Evolutionary conservation across 2,888 invertebrate genomes (phyloP).

Genomic region (Nymphalis polychloros): DNA sequence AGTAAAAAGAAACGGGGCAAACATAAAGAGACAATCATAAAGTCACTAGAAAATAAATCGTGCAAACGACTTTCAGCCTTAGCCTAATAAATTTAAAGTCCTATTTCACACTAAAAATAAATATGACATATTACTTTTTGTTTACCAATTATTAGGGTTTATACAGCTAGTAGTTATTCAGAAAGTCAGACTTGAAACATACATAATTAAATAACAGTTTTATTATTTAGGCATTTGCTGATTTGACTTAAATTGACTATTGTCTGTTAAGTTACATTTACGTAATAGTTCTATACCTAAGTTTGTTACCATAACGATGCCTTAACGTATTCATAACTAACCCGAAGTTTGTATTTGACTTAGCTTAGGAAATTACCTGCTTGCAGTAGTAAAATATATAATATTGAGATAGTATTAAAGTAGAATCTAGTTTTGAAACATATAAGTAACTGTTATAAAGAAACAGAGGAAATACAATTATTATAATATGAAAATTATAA

Average conservation of each 20-base stretch:
- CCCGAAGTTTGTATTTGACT: constrained; percentile 9
- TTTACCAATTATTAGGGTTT: constrained; percentile 59
- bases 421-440: background rate
- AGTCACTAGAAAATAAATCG: constrained; percentile 42
- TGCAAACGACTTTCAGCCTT: constrained; percentile 41
- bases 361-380: constrained; percentile 6
- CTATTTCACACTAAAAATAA: constrained; percentile 34
- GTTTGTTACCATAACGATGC: constrained; percentile 8
- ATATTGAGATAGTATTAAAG: background rate
- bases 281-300: constrained; percentile 11
- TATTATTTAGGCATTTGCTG: constrained; percentile 34
- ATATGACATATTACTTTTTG: constrained; percentile 43
- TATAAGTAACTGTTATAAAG: background rate
- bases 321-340: constrained; percentile 21
- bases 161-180: constrained; percentile 68
- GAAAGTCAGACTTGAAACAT: constrained; percentile 60
- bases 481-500: background rate
- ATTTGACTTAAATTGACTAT: constrained; percentile 22
- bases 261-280: constrained; percentile 15
- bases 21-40: constrained; percentile 47
- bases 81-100: constrained; percentile 38
- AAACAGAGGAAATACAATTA: background rate
- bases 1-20: constrained; percentile 68
- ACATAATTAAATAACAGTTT: constrained; percentile 55
- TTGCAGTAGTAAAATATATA: background rate